Percentiles rank a stretch among this genome's conserved stretches.
These are phyloP conservation scores for Syritta pipiens DNA, from an alignment of 2,888 invertebrate species.

Conservation along the genomic window DNA sequence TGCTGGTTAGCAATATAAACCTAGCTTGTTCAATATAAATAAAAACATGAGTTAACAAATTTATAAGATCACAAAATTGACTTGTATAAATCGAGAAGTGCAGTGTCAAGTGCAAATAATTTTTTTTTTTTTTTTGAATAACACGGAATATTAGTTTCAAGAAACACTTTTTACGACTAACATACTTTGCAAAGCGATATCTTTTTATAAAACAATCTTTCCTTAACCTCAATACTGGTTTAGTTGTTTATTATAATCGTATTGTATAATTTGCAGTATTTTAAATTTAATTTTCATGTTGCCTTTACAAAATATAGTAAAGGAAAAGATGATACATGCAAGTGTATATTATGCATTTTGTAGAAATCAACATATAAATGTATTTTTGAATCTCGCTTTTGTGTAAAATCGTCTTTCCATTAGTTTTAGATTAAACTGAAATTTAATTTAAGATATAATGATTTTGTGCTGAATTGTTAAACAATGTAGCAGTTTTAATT, in stretches of 20 bases:
- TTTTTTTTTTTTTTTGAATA: slow-evolving; percentile 9
- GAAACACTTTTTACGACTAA: slow-evolving; percentile 35
- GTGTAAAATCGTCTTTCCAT: slow-evolving; percentile 42
- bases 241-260: slow-evolving; percentile 38
- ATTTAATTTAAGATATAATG: too few species aligned
- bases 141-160: slow-evolving; percentile 16
- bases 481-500: slow-evolving; percentile 46
- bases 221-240: too few species aligned
- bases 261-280: slow-evolving; percentile 10
- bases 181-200: slow-evolving; percentile 38
- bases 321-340: slow-evolving; percentile 16
- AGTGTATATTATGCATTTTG: not conserved
- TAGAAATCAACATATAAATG: slow-evolving; percentile 7
- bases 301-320: slow-evolving; percentile 45
- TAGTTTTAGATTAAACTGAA: too few species aligned
- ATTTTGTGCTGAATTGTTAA: slow-evolving; percentile 70
- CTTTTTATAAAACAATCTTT: too few species aligned
- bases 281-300: slow-evolving; percentile 58
- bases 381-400: slow-evolving; percentile 48
- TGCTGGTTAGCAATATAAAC: too few species aligned
- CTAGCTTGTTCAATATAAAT: too few species aligned
- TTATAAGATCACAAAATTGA: too few species aligned
- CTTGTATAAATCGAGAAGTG: too few species aligned
- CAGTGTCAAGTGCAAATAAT: slow-evolving; percentile 35
- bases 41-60: too few species aligned